Evolutionary conservation across 37 sponge, comb jelly and placozoan genomes (phyloP).

Genomic region (Crambe crambe): DNA sequence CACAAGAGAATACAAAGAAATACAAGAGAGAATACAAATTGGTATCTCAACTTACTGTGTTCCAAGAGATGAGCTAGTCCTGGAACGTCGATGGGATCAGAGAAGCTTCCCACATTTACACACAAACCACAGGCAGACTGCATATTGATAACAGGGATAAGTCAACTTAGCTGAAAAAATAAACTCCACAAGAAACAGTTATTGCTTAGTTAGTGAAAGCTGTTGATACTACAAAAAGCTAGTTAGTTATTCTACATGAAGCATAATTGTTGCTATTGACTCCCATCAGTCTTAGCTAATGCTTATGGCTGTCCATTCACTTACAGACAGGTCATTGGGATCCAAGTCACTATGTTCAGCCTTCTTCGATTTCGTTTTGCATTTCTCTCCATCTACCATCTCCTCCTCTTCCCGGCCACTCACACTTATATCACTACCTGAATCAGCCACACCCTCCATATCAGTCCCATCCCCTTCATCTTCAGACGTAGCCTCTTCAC

Average conservation of each 20-base stretch:
- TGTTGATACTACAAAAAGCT: no score
- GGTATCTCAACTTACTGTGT: conserved; percentile 55
- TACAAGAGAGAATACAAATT: conserved; percentile 2
- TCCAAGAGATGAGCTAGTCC: conserved; percentile 83
- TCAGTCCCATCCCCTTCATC: conserved; percentile 16
- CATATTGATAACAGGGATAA: background rate
- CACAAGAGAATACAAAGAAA: conserved; percentile 2
- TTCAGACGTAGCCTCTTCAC: background rate
- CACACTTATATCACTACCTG: background rate
- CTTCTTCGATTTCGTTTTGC: background rate
- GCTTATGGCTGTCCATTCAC: background rate
- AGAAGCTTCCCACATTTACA: conserved; percentile 70
- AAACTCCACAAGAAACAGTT: no score
- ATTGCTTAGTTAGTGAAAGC: no score
- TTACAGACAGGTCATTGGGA: background rate
- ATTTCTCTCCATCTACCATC: background rate
- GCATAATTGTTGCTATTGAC: no score
- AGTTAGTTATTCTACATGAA: no score
- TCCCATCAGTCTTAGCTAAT: no score
- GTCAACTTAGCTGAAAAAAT: no score
- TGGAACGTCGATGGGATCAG: conserved; percentile 66
- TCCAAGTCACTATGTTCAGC: background rate
- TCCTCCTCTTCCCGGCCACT: background rate
- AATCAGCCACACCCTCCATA: no score
- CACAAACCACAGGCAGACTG: conserved; percentile 82